A percentile compares a stretch with the other conserved stretches of the same genome.
Conservation (phyloP, 2,888 invertebrate species). For the Ormyrus rosae region DNA sequence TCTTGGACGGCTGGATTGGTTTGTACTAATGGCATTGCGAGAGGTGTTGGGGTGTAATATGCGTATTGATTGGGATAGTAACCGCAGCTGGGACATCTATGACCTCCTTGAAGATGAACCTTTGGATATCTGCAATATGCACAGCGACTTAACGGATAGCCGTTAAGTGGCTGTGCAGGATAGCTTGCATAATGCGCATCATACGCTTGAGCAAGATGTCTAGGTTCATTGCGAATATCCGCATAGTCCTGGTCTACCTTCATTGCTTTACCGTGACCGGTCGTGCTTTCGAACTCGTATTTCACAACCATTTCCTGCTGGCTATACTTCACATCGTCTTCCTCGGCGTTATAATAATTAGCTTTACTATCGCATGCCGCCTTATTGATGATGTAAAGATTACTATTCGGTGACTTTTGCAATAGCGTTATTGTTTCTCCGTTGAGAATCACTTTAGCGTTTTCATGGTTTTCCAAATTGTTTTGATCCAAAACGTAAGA, state of each 20-base stretch:
- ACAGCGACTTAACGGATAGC: not conserved
- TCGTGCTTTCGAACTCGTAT: slow-evolving; percentile 52
- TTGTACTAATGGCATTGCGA: slow-evolving; percentile 45
- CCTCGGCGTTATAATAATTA: slow-evolving; percentile 62
- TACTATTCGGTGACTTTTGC: slow-evolving; percentile 73
- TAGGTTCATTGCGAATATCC: slow-evolving; percentile 46
- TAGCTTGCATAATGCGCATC: slow-evolving; percentile 43
- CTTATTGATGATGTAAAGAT: slow-evolving; percentile 73
- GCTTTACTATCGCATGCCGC: slow-evolving; percentile 60
- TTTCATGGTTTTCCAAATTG: slow-evolving; percentile 62
- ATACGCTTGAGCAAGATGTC: slow-evolving; percentile 47
- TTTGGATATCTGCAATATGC: slow-evolving; percentile 16
- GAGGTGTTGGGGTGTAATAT: slow-evolving; percentile 42
- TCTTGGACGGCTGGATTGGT: slow-evolving; percentile 63
- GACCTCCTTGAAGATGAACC: slow-evolving; percentile 29
- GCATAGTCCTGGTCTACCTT: slow-evolving; percentile 50
- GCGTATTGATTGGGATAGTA: slow-evolving; percentile 39
- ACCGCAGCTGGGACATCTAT: slow-evolving; percentile 41
- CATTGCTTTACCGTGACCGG: slow-evolving; percentile 10
- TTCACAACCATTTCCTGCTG: slow-evolving; percentile 56
- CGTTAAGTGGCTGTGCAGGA: slow-evolving; percentile 10
- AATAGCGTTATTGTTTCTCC: slow-evolving; percentile 72
- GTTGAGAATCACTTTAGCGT: slow-evolving; percentile 70
- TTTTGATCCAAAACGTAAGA: slow-evolving; percentile 42
- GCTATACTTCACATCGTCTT: slow-evolving; percentile 49